These are phyloP conservation scores for Pseudolycoriella hygida DNA, from an alignment of 2,888 invertebrate genomes.

Conservation along the genomic window DNA sequence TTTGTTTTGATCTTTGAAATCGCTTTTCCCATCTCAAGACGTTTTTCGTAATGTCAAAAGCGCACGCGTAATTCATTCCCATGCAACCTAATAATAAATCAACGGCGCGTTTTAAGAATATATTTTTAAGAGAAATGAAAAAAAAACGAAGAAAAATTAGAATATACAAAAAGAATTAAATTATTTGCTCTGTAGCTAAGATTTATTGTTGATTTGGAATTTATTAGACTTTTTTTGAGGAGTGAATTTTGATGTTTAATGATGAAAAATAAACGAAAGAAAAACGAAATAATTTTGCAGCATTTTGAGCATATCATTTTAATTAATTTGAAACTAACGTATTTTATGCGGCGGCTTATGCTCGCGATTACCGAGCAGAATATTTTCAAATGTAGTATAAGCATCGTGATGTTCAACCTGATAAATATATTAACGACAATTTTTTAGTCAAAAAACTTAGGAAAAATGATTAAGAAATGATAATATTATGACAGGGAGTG, in stretches of 20 bases:
- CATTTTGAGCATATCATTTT: conserved; percentile 1
- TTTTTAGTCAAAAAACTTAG: too few species aligned
- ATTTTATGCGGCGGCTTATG: too few species aligned
- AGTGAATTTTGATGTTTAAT: too few species aligned
- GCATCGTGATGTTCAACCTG: too few species aligned
- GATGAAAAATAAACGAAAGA: not conserved
- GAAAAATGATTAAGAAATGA: too few species aligned
- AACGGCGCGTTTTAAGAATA: conserved; percentile 2
- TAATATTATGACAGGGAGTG: too few species aligned
- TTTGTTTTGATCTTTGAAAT: conserved; percentile 7
- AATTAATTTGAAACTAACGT: not conserved
- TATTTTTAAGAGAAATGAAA: too few species aligned
- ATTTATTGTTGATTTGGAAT: conserved; percentile 5
- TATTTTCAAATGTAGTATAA: too few species aligned
- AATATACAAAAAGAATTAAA: not conserved
- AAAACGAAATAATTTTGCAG: not conserved
- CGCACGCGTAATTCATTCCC: conserved; percentile 9
- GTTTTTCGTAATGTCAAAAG: not conserved
- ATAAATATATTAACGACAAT: too few species aligned
- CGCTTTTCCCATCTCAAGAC: not conserved
- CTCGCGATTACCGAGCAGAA: too few species aligned
- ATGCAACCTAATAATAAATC: conserved; percentile 9
- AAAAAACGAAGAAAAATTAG: not conserved
- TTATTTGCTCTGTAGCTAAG: not conserved
- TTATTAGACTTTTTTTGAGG: too few species aligned